Evolutionary conservation across 2,113 vertebrate species (phyloP).

Genomic region (Aptenodytes forsteri): DNA sequence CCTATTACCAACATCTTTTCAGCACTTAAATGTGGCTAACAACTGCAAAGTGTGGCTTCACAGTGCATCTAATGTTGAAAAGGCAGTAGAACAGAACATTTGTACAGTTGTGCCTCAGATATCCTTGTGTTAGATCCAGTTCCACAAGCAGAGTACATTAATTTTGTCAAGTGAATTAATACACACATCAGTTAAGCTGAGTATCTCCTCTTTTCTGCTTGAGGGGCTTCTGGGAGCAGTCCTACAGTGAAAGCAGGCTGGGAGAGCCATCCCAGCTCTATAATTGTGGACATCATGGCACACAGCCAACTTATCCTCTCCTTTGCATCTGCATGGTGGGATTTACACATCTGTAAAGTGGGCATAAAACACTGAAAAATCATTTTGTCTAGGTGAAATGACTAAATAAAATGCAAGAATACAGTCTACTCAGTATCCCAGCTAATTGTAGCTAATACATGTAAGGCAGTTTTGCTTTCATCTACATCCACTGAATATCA

Average conservation of each 20-base stretch:
- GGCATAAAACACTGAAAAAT: background rate
- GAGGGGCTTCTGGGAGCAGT: background rate
- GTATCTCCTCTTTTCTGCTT: background rate
- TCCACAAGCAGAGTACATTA: background rate
- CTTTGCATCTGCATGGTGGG: background rate
- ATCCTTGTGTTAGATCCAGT: background rate
- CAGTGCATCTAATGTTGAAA: background rate
- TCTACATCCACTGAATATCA: background rate
- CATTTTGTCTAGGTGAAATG: background rate
- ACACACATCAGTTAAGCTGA: background rate
- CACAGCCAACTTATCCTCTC: background rate
- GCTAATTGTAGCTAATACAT: background rate
- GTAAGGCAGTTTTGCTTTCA: background rate
- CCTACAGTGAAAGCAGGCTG: background rate
- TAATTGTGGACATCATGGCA: background rate
- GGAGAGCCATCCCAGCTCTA: background rate
- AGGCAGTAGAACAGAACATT: background rate
- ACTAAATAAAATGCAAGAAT: background rate
- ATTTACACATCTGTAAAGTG: background rate
- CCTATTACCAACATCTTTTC: background rate
- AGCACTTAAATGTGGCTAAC: background rate
- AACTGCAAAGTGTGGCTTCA: background rate
- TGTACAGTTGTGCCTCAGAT: background rate
- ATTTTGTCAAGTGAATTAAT: background rate
- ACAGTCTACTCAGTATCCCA: accelerated